These are phyloP conservation scores for Tetropium fuscum DNA, from an alignment of 2,888 invertebrate species.

Conservation along the genomic window DNA sequence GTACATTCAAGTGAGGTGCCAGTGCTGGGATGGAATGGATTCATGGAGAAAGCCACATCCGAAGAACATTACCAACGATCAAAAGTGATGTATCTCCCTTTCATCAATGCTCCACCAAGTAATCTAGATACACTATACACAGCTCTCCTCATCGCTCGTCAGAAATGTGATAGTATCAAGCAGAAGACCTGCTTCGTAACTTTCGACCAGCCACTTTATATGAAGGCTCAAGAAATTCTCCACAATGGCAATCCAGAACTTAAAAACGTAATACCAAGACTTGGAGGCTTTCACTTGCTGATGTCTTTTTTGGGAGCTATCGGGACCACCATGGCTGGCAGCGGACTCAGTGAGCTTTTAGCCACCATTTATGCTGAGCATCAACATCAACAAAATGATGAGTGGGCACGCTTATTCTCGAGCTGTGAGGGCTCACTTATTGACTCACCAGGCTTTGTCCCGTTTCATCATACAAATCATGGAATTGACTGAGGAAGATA, in stretches of 20 bases:
- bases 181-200: slow-evolving; percentile 26
- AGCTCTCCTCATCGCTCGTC: slow-evolving; percentile 19
- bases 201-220: slow-evolving; percentile 30
- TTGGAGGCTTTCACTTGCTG: slow-evolving; percentile 22
- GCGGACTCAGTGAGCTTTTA: slow-evolving; percentile 13
- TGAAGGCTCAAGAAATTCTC: slow-evolving; percentile 29
- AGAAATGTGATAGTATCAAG: neutral
- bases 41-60: slow-evolving; percentile 48
- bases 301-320: slow-evolving; percentile 20
- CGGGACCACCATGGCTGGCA: slow-evolving; percentile 12
- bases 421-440: neutral
- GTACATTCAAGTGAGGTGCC: no score
- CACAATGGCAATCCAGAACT: neutral
- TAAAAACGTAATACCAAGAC: neutral
- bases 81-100: slow-evolving; percentile 53
- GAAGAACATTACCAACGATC: slow-evolving; percentile 44
- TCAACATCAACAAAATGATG: no score
- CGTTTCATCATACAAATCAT: neutral
- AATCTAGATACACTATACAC: slow-evolving; percentile 54
- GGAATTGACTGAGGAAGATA: neutral
- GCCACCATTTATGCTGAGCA: slow-evolving; percentile 8
- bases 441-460: neutral
- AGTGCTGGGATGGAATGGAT: slow-evolving; percentile 51
- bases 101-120: slow-evolving; percentile 55
- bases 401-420: slow-evolving; percentile 3